These are phyloP conservation scores for Tetragonula carbonaria DNA, from an alignment of 2,888 invertebrate genomes.

Conservation along the genomic window DNA sequence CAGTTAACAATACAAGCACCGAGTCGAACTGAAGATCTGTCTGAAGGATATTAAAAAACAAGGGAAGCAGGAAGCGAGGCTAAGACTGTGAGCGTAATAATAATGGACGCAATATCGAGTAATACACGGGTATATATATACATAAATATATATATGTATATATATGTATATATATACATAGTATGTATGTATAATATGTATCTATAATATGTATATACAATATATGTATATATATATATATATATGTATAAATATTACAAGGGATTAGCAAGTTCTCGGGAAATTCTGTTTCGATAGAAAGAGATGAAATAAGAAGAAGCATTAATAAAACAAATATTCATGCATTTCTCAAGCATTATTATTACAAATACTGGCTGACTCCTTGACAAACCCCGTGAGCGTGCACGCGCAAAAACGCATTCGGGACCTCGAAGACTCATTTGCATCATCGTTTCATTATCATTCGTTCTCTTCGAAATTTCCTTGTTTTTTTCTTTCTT, in stretches of 20 bases:
- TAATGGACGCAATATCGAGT: slow-evolving; percentile 78
- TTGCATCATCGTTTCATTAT: slow-evolving; percentile 33
- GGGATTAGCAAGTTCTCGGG: slow-evolving; percentile 74
- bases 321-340: slow-evolving; percentile 92
- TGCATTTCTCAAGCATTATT: slow-evolving; percentile 94
- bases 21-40: slow-evolving; percentile 65
- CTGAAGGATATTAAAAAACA: slow-evolving; percentile 65
- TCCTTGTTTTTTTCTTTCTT: not conserved
- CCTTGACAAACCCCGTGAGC: slow-evolving; percentile 83
- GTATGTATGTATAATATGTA: slow-evolving; percentile 66
- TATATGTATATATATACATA: slow-evolving; percentile 63
- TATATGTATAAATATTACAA: slow-evolving; percentile 74
- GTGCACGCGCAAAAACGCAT: slow-evolving; percentile 84
- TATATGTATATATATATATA: slow-evolving; percentile 65
- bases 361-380: slow-evolving; percentile 91
- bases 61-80: slow-evolving; percentile 79
- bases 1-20: slow-evolving; percentile 70
- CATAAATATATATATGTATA: slow-evolving; percentile 64
- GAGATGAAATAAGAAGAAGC: slow-evolving; percentile 84
- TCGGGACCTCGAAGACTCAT: slow-evolving; percentile 77
- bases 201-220: slow-evolving; percentile 71
- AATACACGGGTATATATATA: slow-evolving; percentile 76
- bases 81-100: slow-evolving; percentile 77
- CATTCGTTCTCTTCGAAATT: slow-evolving; percentile 34
- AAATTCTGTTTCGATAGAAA: slow-evolving; percentile 74